A percentile compares a stretch with the other conserved stretches of the same genome.
Evolutionary conservation across 92 coral and sea anemone species (phyloP).

Genomic region (Metridium senile): DNA sequence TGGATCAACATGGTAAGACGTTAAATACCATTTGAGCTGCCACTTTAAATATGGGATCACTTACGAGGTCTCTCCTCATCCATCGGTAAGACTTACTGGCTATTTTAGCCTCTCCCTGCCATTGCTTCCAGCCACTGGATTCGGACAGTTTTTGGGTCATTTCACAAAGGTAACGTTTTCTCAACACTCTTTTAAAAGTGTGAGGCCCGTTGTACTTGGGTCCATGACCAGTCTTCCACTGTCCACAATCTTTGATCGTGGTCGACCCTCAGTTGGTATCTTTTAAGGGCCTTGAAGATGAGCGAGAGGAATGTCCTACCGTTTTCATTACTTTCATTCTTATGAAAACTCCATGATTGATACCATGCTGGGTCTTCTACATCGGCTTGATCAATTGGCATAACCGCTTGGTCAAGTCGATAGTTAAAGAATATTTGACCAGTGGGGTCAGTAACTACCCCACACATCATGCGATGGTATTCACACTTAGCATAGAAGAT

Average conservation of each 20-base stretch:
- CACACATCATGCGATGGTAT: neutral
- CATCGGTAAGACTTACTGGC: neutral
- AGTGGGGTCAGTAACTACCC: neutral
- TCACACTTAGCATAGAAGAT: neutral
- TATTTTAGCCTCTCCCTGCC: neutral
- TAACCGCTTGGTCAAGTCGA: neutral
- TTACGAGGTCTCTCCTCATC: neutral
- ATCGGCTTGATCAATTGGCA: neutral
- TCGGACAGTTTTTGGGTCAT: neutral
- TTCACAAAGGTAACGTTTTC: neutral
- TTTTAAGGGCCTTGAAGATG: too few relatives aligned
- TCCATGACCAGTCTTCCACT: too few relatives aligned
- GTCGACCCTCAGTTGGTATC: too few relatives aligned
- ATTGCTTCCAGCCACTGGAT: neutral
- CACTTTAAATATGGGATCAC: neutral
- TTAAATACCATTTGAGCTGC: neutral
- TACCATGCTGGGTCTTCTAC: neutral
- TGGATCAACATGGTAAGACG: neutral
- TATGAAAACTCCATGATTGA: neutral
- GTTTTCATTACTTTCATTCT: too few relatives aligned
- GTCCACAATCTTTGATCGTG: too few relatives aligned
- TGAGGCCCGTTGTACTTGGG: neutral
- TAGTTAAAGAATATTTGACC: neutral
- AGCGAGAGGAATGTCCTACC: too few relatives aligned
- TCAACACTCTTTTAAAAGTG: neutral